Evolutionary conservation across 53 echinoderm and acorn worm species (phyloP).

Genomic region (Paracentrotus lividus): DNA sequence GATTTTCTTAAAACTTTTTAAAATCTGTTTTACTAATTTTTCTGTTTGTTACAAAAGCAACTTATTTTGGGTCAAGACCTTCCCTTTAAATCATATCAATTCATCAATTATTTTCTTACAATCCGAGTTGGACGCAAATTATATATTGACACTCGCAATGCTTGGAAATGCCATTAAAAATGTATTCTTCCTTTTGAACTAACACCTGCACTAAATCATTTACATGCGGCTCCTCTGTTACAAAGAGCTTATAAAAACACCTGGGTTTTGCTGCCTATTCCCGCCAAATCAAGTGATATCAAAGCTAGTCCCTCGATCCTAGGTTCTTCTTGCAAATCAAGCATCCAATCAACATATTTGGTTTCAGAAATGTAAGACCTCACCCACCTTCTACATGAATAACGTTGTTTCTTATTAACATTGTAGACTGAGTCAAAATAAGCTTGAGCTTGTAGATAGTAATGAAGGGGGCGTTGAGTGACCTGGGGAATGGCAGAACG

Average conservation of each 20-base stretch:
- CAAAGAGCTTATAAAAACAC: background rate
- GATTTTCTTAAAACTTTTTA: no score
- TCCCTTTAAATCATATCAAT: no score
- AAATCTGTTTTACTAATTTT: no score
- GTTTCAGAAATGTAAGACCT: slow-evolving; percentile 15
- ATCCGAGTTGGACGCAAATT: no score
- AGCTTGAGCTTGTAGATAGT: no score
- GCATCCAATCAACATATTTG: background rate
- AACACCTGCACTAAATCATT: background rate
- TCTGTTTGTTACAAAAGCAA: no score
- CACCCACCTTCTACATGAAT: background rate
- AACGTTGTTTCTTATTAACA: background rate
- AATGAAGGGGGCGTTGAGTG: no score
- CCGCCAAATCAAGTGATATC: background rate
- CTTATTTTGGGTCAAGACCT: no score
- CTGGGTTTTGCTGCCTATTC: background rate
- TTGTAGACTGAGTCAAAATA: no score
- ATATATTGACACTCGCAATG: background rate
- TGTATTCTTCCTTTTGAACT: background rate
- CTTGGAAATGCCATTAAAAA: background rate
- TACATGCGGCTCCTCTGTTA: background rate
- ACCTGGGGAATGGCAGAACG: no score
- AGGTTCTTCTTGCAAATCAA: slow-evolving; percentile 16
- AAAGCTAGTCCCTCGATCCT: background rate
- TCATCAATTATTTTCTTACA: no score